Evolutionary conservation across 2,888 invertebrate genomes (phyloP).

Genomic region (Melinaea menophilus): DNA sequence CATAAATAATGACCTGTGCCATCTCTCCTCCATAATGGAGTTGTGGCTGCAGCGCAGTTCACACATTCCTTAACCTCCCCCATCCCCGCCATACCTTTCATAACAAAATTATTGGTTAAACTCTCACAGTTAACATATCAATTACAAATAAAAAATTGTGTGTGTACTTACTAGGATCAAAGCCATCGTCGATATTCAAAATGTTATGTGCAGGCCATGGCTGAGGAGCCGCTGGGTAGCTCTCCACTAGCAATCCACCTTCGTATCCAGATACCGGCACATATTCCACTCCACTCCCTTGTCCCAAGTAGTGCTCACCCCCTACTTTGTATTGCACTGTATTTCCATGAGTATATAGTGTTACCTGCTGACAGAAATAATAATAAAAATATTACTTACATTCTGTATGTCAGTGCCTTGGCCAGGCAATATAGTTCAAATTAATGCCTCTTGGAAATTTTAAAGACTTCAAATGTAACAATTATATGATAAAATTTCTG

Average conservation of each 20-base stretch:
- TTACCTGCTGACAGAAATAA: slow-evolving; percentile 58
- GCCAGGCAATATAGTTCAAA: too few species aligned
- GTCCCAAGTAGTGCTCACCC: slow-evolving; percentile 62
- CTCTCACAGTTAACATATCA: not conserved
- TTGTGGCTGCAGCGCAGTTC: slow-evolving; percentile 94
- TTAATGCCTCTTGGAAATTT: too few species aligned
- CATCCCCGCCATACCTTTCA: slow-evolving; percentile 67
- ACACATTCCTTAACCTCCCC: slow-evolving; percentile 90
- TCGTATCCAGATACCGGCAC: slow-evolving; percentile 72
- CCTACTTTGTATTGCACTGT: slow-evolving; percentile 78
- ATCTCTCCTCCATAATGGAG: slow-evolving; percentile 98
- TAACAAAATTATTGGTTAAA: not conserved
- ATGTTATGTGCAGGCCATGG: slow-evolving; percentile 70
- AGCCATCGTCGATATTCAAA: slow-evolving; percentile 68
- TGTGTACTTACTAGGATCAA: slow-evolving; percentile 64
- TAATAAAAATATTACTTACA: not conserved
- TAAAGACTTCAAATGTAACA: too few species aligned
- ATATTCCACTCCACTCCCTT: slow-evolving; percentile 65
- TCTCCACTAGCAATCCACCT: slow-evolving; percentile 66
- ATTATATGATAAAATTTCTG: too few species aligned
- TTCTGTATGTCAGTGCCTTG: too few species aligned
- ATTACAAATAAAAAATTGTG: too few species aligned
- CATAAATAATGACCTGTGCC: slow-evolving; percentile 99
- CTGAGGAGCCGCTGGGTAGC: slow-evolving; percentile 61
- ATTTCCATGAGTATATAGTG: slow-evolving; percentile 74